Percentiles rank a stretch among this genome's conserved stretches.
Conservation (phyloP, 2,113 vertebrate genomes). For the Onychostoma macrolepis region DNA sequence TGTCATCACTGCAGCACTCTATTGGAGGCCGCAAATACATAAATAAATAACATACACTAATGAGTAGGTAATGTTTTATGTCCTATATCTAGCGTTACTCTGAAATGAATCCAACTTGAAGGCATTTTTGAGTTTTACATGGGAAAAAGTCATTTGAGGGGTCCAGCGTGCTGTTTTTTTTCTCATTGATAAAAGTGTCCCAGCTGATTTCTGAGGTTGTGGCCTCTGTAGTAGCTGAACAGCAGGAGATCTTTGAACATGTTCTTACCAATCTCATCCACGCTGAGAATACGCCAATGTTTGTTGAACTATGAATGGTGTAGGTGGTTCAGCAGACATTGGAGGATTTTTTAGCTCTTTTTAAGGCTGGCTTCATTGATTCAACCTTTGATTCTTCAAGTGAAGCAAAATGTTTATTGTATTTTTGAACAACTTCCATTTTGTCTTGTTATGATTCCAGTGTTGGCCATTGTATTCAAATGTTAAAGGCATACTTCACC, state of each 20-base stretch:
- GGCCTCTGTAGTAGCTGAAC: background rate
- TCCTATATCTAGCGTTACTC: background rate
- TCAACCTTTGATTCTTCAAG: background rate
- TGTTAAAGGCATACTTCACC: background rate
- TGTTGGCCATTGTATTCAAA: background rate
- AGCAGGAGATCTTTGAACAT: background rate
- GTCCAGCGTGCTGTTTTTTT: background rate
- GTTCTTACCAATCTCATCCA: background rate
- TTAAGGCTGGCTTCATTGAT: background rate
- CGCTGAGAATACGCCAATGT: background rate
- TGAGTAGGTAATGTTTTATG: background rate
- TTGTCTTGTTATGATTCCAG: background rate
- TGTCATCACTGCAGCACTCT: background rate
- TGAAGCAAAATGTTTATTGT: background rate
- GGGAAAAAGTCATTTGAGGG: background rate
- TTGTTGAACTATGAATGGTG: conserved; percentile 5
- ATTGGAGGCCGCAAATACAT: background rate
- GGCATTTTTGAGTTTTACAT: background rate
- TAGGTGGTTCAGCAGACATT: conserved; percentile 8
- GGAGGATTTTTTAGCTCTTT: background rate
- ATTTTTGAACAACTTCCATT: background rate
- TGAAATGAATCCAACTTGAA: background rate
- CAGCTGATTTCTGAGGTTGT: conserved; percentile 4
- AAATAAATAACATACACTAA: background rate
- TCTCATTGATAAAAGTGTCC: background rate